Evolutionary conservation across 2,888 invertebrate species (phyloP), one percentile per base, ranked within the genome.

Genomic region (Catocala fraxini): DNA sequence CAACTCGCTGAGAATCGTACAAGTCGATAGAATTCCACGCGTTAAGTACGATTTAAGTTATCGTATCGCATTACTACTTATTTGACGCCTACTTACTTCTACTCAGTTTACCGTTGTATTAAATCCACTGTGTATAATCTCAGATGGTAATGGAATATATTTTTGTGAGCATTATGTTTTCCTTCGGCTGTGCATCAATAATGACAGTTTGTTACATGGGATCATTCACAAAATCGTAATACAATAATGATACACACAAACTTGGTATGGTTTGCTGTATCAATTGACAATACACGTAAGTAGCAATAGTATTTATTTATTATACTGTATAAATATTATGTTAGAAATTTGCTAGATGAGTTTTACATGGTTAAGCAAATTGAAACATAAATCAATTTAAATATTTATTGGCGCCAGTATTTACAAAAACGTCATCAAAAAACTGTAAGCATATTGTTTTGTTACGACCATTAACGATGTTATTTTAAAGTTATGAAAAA

Each of bases 1-100:
- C 75, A 67, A 70, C 68, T 55, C 68, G 69, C 68, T 65, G 63
- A 54, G 76, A 59, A 71, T 63, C 64, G 65, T 65, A 59, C 62
- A 61, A 70, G 52, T 62, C 48, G 62, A 68, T 65, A 68, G 68
- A 79, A 74, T 67, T 68, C 63, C 63, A 63, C 63, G 52, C 56
- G 71, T 56, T 55, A 56, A 75, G 60, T 59, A 56, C 47, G 12
- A 42, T 51, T 56, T 51, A 60, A 60, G 59, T 64, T 57, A 51
- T 33, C 35, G 45, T 35, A 34, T 52, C 39, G 54, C 42, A 61
- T 12, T 46, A 15, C 49, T 51, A 45, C 15, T 25, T 48, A 51
- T 49, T 66, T 46, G 42, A 12, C 46, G 10, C 6, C 13, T 58
- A 6, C 51, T 10, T 49, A 12, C 13, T 12, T 10, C 6, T 47